A percentile compares a stretch with the other conserved stretches of the same genome.
Conservation (phyloP, 1,140 invertebrate genomes). For the Drosophila truncata region DNA sequence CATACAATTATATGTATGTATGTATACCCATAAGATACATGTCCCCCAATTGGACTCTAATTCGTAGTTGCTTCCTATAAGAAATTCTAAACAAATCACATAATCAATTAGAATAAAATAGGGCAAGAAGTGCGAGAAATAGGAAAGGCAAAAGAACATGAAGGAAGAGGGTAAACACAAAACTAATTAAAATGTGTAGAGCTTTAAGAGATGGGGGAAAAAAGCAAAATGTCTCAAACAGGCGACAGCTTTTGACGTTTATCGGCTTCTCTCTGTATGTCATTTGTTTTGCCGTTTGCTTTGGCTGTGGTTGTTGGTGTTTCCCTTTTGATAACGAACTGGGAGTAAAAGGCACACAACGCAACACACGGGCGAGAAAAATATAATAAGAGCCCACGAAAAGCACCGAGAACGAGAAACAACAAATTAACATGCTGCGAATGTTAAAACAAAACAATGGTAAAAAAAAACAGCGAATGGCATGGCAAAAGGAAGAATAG, state of each 20-base stretch:
- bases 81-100: slow-evolving; percentile 14
- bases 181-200: slow-evolving; percentile 41
- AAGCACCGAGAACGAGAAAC: slow-evolving; percentile 24
- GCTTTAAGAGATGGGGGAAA: slow-evolving; percentile 10
- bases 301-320: slow-evolving; percentile 34
- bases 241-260: slow-evolving; percentile 46
- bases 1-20: no score
- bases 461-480: slow-evolving; percentile 8
- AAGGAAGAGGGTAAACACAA: slow-evolving; percentile 11
- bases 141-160: neutral
- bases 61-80: slow-evolving; percentile 11
- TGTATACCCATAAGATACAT: neutral
- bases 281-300: slow-evolving; percentile 10
- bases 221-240: slow-evolving; percentile 33
- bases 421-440: slow-evolving; percentile 48
- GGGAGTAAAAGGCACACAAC: slow-evolving; percentile 20
- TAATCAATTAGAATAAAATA: slow-evolving; percentile 18
- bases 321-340: slow-evolving; percentile 55
- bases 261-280: slow-evolving; percentile 28
- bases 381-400: slow-evolving; percentile 17
- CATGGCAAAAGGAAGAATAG: neutral
- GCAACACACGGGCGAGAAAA: slow-evolving; percentile 13
- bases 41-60: slow-evolving; percentile 24
- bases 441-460: slow-evolving; percentile 57
- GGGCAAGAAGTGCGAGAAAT: no score